These are phyloP conservation scores for Ceryle rudis DNA, from an alignment of 2,797 vertebrate species.

Conservation along the genomic window DNA sequence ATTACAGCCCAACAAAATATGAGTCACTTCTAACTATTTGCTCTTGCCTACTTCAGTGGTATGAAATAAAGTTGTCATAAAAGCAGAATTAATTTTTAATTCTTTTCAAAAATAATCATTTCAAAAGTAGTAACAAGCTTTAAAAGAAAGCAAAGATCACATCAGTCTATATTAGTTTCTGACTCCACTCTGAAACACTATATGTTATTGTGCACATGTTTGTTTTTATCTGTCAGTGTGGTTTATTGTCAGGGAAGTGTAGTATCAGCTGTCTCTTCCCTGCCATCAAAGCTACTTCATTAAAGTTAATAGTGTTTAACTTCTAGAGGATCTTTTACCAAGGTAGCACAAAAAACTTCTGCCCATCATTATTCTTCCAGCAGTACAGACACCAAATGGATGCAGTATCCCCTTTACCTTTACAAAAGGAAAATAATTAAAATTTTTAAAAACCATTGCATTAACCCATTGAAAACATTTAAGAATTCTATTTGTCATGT, in stretches of 20 bases:
- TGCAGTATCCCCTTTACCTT: neutral
- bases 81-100: neutral
- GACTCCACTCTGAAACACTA: conserved; percentile 68
- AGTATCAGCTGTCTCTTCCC: conserved; percentile 78
- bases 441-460: neutral
- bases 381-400: conserved; percentile 66
- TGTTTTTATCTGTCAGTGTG: conserved; percentile 84
- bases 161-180: conserved; percentile 29
- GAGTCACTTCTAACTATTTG: neutral
- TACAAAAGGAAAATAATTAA: neutral
- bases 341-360: conserved; percentile 52
- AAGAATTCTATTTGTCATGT: neutral
- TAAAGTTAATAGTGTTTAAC: conserved; percentile 83
- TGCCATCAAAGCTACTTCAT: conserved; percentile 77
- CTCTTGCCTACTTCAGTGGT: neutral
- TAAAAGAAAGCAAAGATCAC: conserved; percentile 43
- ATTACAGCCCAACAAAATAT: neutral
- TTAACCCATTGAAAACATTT: neutral
- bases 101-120: conserved; percentile 32
- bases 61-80: neutral
- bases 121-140: conserved; percentile 35
- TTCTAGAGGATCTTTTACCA: conserved; percentile 70
- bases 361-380: conserved; percentile 56
- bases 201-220: conserved; percentile 76
- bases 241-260: conserved; percentile 84